Evolutionary conservation across 2,113 vertebrate genomes (phyloP).

Genomic region (Rhegmatorhina hoffmannsi): DNA sequence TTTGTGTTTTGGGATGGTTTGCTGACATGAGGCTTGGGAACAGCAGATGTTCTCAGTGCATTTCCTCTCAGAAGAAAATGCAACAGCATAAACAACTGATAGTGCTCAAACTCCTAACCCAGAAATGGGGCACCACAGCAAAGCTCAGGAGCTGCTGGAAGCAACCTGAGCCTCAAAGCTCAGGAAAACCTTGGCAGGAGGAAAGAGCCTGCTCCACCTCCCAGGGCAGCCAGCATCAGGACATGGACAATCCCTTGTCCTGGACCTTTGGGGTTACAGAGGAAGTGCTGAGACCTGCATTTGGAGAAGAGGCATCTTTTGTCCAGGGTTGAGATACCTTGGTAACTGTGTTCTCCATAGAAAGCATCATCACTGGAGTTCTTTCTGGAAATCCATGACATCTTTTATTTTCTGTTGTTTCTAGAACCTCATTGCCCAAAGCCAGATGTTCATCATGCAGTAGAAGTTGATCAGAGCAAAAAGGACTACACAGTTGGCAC

Average conservation of each 20-base stretch:
- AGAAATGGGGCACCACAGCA: not conserved
- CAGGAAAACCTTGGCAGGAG: not conserved
- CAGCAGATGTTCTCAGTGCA: not conserved
- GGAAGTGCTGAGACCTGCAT: not conserved
- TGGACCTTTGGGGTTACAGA: not conserved
- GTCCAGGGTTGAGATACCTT: not conserved
- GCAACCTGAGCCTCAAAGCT: not conserved
- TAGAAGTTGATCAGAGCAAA: not conserved
- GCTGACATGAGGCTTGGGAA: not conserved
- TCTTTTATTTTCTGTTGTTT: not conserved
- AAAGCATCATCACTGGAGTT: not conserved
- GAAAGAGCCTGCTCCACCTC: not conserved
- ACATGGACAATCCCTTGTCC: accelerated
- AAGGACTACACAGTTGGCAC: not conserved
- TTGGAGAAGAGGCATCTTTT: not conserved
- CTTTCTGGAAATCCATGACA: not conserved
- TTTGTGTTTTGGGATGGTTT: not conserved
- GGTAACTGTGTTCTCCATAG: not conserved
- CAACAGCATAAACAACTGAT: not conserved
- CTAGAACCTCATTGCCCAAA: not conserved
- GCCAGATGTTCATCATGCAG: not conserved
- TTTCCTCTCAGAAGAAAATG: not conserved
- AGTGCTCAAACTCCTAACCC: not conserved
- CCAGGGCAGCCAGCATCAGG: not conserved
- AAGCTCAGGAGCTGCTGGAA: not conserved